phyloP scores from a whole-genome alignment of 2,797 vertebrate genomes.

The Falco concolor region DNA sequence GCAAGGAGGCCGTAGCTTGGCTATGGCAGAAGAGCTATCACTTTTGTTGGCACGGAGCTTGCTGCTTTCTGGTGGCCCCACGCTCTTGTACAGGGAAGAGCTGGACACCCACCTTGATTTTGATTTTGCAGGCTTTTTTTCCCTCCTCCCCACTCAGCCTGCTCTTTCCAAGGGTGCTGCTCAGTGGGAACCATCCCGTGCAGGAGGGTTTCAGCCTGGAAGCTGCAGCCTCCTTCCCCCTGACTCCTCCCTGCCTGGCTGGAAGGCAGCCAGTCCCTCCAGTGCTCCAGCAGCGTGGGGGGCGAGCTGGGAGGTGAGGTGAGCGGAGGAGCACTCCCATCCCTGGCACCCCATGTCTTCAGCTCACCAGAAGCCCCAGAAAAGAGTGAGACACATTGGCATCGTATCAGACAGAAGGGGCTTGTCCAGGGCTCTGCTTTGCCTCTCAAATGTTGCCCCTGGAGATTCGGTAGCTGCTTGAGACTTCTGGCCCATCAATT shows the following conservation, averaged over 20 bases:
- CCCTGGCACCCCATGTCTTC: background rate
- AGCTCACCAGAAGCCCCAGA: background rate
- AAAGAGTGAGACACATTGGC: background rate
- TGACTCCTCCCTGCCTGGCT: background rate
- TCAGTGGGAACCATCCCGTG: background rate
- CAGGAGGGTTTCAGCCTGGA: background rate
- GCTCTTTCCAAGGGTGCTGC: background rate
- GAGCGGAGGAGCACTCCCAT: background rate
- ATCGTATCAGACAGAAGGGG: background rate
- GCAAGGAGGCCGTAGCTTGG: background rate
- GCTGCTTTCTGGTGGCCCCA: background rate
- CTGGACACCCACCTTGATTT: background rate
- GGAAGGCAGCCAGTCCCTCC: background rate
- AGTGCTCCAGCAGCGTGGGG: background rate
- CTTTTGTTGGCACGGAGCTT: background rate
- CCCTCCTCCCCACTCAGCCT: background rate
- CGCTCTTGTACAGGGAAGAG: fast-evolving
- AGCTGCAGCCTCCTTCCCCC: background rate
- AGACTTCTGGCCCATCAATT: constrained; percentile 61
- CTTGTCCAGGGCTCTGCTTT: background rate
- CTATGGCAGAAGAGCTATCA: background rate
- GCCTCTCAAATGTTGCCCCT: background rate
- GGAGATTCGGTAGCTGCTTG: background rate
- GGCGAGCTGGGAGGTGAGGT: background rate
- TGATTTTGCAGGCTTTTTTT: background rate